A percentile compares a stretch with the other conserved stretches of the same genome.
Evolutionary conservation across 1,140 invertebrate species (phyloP).

Genomic region (Ruditapes philippinarum): DNA sequence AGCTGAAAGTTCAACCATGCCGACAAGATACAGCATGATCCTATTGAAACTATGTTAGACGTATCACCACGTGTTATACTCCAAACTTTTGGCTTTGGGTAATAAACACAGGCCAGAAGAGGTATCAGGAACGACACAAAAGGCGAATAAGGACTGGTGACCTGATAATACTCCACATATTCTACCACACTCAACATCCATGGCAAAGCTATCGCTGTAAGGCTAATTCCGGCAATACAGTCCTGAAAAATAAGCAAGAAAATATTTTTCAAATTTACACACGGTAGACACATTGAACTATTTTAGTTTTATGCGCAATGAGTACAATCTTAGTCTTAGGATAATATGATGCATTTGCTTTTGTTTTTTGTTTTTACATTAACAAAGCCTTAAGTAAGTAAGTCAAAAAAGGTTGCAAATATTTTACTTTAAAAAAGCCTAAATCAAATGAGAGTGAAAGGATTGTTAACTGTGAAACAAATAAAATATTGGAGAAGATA

Average conservation of each 20-base stretch:
- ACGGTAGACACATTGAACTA: no score
- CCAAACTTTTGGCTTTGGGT: slow-evolving; percentile 61
- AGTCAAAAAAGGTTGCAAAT: no score
- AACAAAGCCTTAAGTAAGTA: no score
- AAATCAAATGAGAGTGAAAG: no score
- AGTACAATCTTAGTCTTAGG: no score
- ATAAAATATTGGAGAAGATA: no score
- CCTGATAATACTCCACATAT: slow-evolving; percentile 44
- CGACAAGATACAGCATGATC: neutral
- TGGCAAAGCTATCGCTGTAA: slow-evolving; percentile 39
- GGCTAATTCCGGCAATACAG: slow-evolving; percentile 39
- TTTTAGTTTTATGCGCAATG: no score
- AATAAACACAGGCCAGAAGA: slow-evolving; percentile 53
- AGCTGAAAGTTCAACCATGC: slow-evolving; percentile 56
- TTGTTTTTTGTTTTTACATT: no score
- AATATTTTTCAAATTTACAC: no score
- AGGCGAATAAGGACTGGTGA: slow-evolving; percentile 48
- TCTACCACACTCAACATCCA: slow-evolving; percentile 56
- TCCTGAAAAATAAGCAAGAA: slow-evolving; percentile 42
- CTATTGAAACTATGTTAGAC: slow-evolving; percentile 65
- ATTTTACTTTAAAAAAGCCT: no score
- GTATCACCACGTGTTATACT: slow-evolving; percentile 63
- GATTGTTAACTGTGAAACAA: no score
- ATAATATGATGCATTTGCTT: no score
- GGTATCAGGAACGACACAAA: slow-evolving; percentile 49